phyloP scores from a whole-genome alignment of 2,888 invertebrate species.

The Amphipyra berbera region DNA sequence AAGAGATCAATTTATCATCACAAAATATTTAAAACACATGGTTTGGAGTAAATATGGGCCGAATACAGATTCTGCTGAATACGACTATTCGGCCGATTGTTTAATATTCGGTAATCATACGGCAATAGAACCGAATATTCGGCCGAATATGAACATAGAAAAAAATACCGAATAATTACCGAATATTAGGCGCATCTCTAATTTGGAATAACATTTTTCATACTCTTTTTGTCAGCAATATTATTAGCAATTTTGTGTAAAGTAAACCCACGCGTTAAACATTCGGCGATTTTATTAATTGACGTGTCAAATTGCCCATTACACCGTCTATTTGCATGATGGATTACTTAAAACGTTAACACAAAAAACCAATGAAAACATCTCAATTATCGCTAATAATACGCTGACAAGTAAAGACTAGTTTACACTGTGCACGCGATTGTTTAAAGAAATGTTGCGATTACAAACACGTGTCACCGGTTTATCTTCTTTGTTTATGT shows the following conservation, averaged over 20 bases:
- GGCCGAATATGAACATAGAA: no score
- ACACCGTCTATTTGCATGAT: conserved; percentile 31
- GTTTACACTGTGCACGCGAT: conserved; percentile 36
- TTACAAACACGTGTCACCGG: conserved; percentile 43
- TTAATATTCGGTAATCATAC: no score
- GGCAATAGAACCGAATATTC: no score
- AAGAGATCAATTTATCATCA: no score
- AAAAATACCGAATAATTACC: no score
- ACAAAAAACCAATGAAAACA: conserved; percentile 37
- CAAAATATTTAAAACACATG: no score
- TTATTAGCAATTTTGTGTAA: neutral
- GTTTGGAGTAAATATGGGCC: no score
- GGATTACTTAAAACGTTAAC: conserved; percentile 17
- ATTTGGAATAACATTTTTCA: no score
- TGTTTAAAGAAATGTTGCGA: conserved; percentile 28
- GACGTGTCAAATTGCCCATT: conserved; percentile 40
- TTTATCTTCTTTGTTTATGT: conserved; percentile 41
- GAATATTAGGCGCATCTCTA: no score
- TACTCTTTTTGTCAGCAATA: no score
- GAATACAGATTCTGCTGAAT: no score
- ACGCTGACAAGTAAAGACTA: conserved; percentile 41
- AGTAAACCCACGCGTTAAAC: conserved; percentile 11
- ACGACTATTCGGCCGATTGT: no score
- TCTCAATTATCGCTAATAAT: conserved; percentile 45
- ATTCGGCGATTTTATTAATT: conserved; percentile 38